These are phyloP conservation scores for Tapirus terrestris DNA, from an alignment of 2,113 vertebrate species.

Conservation along the genomic window DNA sequence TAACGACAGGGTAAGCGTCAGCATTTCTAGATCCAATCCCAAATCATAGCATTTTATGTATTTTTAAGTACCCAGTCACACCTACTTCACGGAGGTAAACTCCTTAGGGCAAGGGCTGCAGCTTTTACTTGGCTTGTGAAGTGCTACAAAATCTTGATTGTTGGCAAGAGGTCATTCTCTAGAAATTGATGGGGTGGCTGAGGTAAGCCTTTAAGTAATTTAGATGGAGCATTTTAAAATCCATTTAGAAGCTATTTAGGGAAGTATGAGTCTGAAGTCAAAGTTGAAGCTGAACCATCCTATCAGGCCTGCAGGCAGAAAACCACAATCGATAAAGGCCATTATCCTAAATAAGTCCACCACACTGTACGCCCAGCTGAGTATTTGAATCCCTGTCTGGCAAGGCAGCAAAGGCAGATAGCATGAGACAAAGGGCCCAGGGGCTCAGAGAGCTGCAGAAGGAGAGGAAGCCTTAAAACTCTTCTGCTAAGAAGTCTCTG, in stretches of 20 bases:
- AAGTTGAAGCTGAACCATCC: constrained; percentile 66
- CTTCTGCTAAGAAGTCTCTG: neutral
- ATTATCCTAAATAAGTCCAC: constrained; percentile 72
- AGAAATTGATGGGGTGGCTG: constrained; percentile 67
- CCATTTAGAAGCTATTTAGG: constrained; percentile 77
- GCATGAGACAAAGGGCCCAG: neutral
- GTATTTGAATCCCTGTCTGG: constrained; percentile 55
- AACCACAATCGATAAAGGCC: constrained; percentile 65
- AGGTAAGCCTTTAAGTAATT: constrained; percentile 75
- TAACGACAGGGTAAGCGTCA: neutral
- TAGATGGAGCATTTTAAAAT: constrained; percentile 72
- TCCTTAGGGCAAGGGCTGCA: neutral
- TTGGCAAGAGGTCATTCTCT: constrained; percentile 64
- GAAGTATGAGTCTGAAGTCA: constrained; percentile 72
- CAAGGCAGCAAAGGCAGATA: neutral
- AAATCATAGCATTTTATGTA: constrained; percentile 49
- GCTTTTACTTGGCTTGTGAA: constrained; percentile 38
- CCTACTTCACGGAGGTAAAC: constrained; percentile 24
- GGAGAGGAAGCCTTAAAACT: neutral
- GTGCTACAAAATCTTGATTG: constrained; percentile 17
- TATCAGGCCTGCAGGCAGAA: constrained; percentile 39
- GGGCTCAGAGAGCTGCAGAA: neutral
- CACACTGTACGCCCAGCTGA: neutral
- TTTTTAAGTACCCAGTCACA: constrained; percentile 49
- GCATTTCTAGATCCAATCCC: constrained; percentile 36